These are phyloP conservation scores for Telmatherina bonti DNA, from an alignment of 2,797 vertebrate species.

Conservation along the genomic window DNA sequence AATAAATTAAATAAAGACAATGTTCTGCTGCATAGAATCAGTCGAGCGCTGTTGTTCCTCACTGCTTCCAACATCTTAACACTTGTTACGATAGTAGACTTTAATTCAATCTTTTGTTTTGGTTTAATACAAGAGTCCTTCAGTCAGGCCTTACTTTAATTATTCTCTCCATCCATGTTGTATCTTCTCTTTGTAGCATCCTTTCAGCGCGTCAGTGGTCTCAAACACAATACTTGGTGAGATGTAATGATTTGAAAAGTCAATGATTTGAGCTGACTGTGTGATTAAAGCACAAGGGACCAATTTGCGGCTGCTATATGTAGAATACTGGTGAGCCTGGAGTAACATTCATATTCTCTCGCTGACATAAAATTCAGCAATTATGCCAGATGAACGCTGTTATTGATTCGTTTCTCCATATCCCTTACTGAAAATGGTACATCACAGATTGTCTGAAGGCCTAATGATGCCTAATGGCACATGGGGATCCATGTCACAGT, in stretches of 20 bases:
- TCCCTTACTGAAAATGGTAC: conserved; percentile 59
- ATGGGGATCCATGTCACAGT: conserved; percentile 69
- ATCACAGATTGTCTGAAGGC: conserved; percentile 53
- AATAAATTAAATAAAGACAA: conserved; percentile 96
- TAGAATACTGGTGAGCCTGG: conserved; percentile 68
- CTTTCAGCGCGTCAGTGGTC: conserved; percentile 68
- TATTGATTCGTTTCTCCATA: conserved; percentile 73
- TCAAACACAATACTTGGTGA: conserved; percentile 67
- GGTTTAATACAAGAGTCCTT: conserved; percentile 62
- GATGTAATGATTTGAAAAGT: conserved; percentile 81
- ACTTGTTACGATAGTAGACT: conserved; percentile 50
- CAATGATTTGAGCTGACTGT: conserved; percentile 77
- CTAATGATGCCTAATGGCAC: conserved; percentile 47
- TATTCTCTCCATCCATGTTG: conserved; percentile 60
- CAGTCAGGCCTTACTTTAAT: conserved; percentile 57
- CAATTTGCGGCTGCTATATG: conserved; percentile 76
- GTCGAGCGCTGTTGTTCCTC: conserved; percentile 82
- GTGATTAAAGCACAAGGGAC: conserved; percentile 79
- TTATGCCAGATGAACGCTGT: conserved; percentile 72
- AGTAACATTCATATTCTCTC: conserved; percentile 69
- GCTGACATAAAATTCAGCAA: conserved; percentile 74
- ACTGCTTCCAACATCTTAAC: conserved; percentile 76
- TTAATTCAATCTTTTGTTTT: conserved; percentile 79
- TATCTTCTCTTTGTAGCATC: conserved; percentile 56
- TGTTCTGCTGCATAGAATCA: conserved; percentile 81